A percentile compares a stretch with the other conserved stretches of the same genome.
These are phyloP conservation scores for Acrocephalus scirpaceus DNA, from an alignment of 2,797 vertebrate genomes.

Conservation along the genomic window DNA sequence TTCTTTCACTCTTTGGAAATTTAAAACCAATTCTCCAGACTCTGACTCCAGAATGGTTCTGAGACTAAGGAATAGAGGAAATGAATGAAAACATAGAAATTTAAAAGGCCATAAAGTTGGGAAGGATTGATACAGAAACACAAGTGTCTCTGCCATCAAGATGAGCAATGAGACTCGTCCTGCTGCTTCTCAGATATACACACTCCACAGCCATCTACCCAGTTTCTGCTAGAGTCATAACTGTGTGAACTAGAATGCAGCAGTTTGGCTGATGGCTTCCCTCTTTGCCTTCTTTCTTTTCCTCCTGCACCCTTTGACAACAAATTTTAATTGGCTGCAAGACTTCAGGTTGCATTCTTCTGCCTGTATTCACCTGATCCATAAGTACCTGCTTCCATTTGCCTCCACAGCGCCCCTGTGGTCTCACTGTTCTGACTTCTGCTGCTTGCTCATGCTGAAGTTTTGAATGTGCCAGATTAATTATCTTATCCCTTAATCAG, in stretches of 20 bases:
- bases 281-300: not conserved
- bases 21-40: not conserved
- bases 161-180: not conserved
- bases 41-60: not conserved
- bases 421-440: not conserved
- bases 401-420: not conserved
- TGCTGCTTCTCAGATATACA: not conserved
- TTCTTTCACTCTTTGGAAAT: not conserved
- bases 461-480: not conserved
- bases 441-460: not conserved
- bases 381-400: not conserved
- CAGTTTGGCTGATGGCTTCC: not conserved
- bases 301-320: not conserved
- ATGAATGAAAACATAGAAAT: not conserved
- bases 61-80: not conserved
- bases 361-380: not conserved
- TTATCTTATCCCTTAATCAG: not conserved
- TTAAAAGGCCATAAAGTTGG: not conserved
- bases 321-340: not conserved
- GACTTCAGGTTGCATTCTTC: not conserved
- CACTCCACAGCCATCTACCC: not conserved
- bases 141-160: not conserved
- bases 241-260: not conserved
- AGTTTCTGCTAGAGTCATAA: not conserved
- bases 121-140: not conserved